These are phyloP conservation scores for Percina caprodes DNA, from an alignment of 2,113 vertebrate species.

Conservation along the genomic window DNA sequence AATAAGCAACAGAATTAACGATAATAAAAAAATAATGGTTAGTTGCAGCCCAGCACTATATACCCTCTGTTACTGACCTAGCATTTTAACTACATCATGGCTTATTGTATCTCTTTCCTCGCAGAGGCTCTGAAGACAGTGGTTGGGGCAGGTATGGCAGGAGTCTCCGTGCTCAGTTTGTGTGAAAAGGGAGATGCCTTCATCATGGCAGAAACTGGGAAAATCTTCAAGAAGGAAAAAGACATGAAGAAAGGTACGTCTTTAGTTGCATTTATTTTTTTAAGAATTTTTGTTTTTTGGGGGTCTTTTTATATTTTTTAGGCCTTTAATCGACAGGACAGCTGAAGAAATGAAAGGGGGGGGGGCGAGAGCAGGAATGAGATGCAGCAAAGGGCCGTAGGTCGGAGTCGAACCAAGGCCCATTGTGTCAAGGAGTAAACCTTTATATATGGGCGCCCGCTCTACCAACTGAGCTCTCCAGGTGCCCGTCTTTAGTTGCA, in stretches of 20 bases:
- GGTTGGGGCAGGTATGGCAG: constrained; percentile 87
- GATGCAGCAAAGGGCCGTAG: no score
- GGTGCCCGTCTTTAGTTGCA: neutral
- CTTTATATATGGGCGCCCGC: no score
- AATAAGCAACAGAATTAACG: neutral
- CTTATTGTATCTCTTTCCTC: neutral
- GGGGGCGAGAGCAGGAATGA: no score
- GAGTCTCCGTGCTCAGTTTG: constrained; percentile 89
- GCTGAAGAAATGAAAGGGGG: no score
- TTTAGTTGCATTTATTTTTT: neutral
- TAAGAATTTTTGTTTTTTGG: no score
- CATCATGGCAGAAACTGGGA: constrained; percentile 93
- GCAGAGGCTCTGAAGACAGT: constrained; percentile 90
- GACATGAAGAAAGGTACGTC: constrained; percentile 97
- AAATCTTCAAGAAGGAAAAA: constrained; percentile 98
- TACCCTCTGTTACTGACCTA: neutral
- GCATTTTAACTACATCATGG: neutral
- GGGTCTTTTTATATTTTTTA: no score
- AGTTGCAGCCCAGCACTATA: neutral
- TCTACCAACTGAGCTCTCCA: no score
- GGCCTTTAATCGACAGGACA: no score
- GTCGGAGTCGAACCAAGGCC: no score
- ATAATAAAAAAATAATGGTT: neutral
- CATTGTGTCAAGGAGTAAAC: no score
- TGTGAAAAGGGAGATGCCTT: constrained; percentile 94